phyloP scores from a whole-genome alignment of 2,888 invertebrate species.

The Drosophila tripunctata region DNA sequence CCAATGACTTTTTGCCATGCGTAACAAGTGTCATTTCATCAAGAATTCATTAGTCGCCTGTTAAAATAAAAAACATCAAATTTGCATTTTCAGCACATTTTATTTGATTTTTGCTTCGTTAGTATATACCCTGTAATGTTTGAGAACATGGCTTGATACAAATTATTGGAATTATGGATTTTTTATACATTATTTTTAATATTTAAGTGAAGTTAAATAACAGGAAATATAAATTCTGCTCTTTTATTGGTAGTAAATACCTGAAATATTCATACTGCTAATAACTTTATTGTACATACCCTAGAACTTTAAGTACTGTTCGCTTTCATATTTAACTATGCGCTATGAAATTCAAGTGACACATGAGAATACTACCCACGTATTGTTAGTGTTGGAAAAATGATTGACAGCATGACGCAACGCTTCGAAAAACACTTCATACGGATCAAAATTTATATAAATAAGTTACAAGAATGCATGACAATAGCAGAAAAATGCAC shows the following conservation, averaged over 20 bases:
- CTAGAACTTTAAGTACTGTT: not conserved
- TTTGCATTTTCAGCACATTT: conserved; percentile 13
- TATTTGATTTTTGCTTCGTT: not conserved
- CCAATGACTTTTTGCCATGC: conserved; percentile 24
- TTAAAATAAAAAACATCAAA: conserved; percentile 15
- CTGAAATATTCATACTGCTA: too few relatives aligned
- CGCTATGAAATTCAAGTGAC: conserved; percentile 52
- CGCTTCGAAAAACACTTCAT: conserved; percentile 23
- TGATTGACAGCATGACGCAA: conserved; percentile 45
- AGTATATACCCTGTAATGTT: not conserved
- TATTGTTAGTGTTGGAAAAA: conserved; percentile 29
- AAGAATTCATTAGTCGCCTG: conserved; percentile 50
- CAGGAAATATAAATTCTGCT: not conserved
- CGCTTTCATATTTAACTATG: conserved; percentile 11
- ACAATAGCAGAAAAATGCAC: too few relatives aligned
- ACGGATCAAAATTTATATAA: not conserved
- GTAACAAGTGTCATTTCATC: conserved; percentile 39
- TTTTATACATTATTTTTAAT: not conserved
- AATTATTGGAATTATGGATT: not conserved
- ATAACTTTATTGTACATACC: not conserved
- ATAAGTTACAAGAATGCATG: not conserved
- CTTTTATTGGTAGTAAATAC: too few relatives aligned
- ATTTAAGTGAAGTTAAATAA: too few relatives aligned
- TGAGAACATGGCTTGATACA: too few relatives aligned
- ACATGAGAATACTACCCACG: conserved; percentile 30